phyloP scores from a whole-genome alignment of 2,888 invertebrate species.

The Cancer borealis region DNA sequence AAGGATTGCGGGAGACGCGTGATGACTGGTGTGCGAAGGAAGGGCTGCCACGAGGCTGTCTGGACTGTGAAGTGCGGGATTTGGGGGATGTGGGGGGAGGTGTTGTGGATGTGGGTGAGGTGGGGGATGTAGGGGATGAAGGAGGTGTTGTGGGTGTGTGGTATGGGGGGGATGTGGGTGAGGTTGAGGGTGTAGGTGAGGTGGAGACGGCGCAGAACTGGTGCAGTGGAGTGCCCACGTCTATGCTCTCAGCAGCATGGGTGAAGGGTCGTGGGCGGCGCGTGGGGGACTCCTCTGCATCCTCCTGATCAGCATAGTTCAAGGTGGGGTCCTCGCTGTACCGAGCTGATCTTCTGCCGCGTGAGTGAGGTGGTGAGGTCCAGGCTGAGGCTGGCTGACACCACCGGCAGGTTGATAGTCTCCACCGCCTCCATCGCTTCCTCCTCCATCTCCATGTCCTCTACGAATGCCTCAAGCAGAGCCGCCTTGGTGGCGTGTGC shows the following conservation, averaged over 20 bases:
- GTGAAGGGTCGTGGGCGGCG: conserved; percentile 53
- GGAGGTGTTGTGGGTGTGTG: background rate
- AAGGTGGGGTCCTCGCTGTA: conserved; percentile 61
- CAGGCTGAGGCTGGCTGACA: conserved; percentile 60
- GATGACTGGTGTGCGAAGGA: background rate
- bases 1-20: conserved; percentile 63
- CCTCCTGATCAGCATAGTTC: conserved; percentile 66
- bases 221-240: background rate
- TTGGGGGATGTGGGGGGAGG: background rate
- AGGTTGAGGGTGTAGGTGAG: background rate
- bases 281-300: conserved; percentile 59
- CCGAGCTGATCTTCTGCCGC: conserved; percentile 62
- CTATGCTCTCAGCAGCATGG: conserved; percentile 55
- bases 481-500: background rate
- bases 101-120: background rate
- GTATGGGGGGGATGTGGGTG: background rate
- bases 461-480: background rate
- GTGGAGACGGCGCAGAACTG: background rate
- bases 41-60: background rate
- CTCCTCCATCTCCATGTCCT: conserved; percentile 55
- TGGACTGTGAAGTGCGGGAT: background rate
- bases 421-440: conserved; percentile 51
- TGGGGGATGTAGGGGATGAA: background rate
- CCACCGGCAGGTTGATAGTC: conserved; percentile 60
- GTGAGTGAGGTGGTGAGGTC: conserved; percentile 64